These are phyloP conservation scores for Myocastor coypus DNA, from an alignment of 2,113 vertebrate genomes.

Conservation along the genomic window DNA sequence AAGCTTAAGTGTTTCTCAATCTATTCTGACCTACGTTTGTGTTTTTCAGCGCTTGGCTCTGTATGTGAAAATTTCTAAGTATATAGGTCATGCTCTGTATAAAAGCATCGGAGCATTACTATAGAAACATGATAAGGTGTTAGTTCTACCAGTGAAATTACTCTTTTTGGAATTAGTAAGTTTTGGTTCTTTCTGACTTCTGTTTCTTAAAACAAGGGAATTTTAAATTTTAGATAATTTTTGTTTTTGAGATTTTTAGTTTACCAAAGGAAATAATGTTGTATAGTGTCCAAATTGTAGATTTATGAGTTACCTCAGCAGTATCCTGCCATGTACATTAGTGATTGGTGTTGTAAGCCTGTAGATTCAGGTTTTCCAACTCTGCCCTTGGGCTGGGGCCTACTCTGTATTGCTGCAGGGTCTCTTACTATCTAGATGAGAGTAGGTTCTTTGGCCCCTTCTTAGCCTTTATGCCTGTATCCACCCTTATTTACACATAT, in stretches of 20 bases:
- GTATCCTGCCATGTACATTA: slow-evolving; percentile 81
- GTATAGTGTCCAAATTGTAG: slow-evolving; percentile 76
- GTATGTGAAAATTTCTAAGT: not conserved
- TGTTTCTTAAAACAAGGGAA: not conserved
- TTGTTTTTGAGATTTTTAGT: slow-evolving; percentile 70
- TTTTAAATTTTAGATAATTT: slow-evolving; percentile 52
- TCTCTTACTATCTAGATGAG: slow-evolving; percentile 65
- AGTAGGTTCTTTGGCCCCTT: not conserved
- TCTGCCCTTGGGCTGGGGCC: slow-evolving; percentile 76
- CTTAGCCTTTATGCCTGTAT: not conserved
- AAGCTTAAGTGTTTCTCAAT: not conserved
- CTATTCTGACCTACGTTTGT: not conserved
- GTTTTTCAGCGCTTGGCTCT: not conserved
- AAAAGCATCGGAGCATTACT: not conserved
- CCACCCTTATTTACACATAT: not conserved
- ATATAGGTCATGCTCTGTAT: not conserved
- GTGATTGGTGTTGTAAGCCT: slow-evolving; percentile 68
- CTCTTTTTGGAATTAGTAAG: slow-evolving; percentile 36
- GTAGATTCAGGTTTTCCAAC: slow-evolving; percentile 67
- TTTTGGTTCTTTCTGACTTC: slow-evolving; percentile 19
- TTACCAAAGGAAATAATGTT: slow-evolving; percentile 82
- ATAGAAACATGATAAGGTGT: not conserved
- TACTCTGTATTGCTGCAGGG: slow-evolving; percentile 3
- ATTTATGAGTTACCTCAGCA: slow-evolving; percentile 82
- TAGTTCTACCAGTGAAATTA: not conserved